Conservation (phyloP, 2,113 vertebrate genomes). For the Mus spicilegus region DNA sequence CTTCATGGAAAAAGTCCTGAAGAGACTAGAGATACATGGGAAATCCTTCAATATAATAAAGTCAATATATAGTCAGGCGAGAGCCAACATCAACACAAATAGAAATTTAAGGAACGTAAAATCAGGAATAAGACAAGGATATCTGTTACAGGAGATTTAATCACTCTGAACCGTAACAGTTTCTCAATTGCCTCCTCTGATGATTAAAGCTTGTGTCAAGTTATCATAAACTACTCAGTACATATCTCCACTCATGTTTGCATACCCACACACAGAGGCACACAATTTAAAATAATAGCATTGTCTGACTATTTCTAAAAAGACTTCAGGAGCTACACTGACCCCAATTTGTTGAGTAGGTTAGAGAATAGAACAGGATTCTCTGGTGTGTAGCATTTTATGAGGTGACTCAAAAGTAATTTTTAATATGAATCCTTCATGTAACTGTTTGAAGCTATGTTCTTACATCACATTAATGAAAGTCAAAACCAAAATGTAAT, state of each 20-base stretch:
- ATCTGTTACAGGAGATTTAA: too few relatives aligned
- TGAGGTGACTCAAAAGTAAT: background rate
- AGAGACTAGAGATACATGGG: too few relatives aligned
- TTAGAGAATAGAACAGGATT: background rate
- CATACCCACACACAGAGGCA: background rate
- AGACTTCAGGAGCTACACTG: background rate
- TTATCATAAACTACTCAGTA: background rate
- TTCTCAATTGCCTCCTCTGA: too few relatives aligned
- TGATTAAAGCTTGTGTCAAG: too few relatives aligned
- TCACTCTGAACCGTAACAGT: too few relatives aligned
- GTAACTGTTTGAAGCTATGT: background rate
- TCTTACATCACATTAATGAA: background rate
- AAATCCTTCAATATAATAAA: too few relatives aligned
- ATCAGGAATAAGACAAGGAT: too few relatives aligned
- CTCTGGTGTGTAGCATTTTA: background rate
- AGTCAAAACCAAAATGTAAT: background rate
- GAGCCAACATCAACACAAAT: too few relatives aligned
- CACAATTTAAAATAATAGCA: background rate
- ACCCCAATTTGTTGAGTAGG: background rate
- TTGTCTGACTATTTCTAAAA: background rate
- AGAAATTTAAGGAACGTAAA: too few relatives aligned
- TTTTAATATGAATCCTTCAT: background rate
- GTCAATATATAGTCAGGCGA: too few relatives aligned
- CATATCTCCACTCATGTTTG: background rate
- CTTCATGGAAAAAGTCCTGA: too few relatives aligned